A percentile compares a stretch with the other conserved stretches of the same genome.
Conservation (phyloP, 2,888 invertebrate species). For the Sesia apiformis region DNA sequence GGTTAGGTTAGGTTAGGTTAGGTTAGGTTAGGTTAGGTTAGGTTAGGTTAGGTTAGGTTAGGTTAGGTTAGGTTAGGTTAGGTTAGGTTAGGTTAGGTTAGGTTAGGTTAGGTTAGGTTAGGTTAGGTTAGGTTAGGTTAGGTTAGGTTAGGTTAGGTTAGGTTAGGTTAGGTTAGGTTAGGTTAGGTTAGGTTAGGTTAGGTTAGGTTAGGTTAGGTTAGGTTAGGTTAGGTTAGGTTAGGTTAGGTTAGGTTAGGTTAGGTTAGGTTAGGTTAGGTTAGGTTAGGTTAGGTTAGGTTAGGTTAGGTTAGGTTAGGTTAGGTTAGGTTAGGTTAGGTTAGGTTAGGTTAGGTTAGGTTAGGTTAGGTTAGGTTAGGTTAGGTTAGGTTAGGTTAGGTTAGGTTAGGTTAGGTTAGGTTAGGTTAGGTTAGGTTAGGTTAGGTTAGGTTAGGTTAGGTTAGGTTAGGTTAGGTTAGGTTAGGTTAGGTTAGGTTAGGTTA, state of each 20-base stretch:
- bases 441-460: conserved; percentile 2
- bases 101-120: not conserved
- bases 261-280: conserved; percentile 2
- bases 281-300: conserved; percentile 2
- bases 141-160: conserved; percentile 1
- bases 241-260: not conserved
- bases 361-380: conserved; percentile 2
- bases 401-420: conserved; percentile 2
- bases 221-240: not conserved
- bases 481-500: conserved; percentile 2
- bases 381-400: conserved; percentile 2
- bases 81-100: not conserved
- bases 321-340: conserved; percentile 2
- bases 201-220: not conserved
- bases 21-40: not conserved
- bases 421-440: conserved; percentile 2
- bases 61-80: not conserved
- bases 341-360: conserved; percentile 2
- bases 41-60: not conserved
- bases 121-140: not conserved
- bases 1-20: not conserved
- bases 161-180: conserved; percentile 2
- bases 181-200: conserved; percentile 2
- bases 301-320: conserved; percentile 2
- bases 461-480: conserved; percentile 2